Base-by-base conservation (phyloP, 2,888 invertebrate species). In the Sesamia inferens region DNA sequence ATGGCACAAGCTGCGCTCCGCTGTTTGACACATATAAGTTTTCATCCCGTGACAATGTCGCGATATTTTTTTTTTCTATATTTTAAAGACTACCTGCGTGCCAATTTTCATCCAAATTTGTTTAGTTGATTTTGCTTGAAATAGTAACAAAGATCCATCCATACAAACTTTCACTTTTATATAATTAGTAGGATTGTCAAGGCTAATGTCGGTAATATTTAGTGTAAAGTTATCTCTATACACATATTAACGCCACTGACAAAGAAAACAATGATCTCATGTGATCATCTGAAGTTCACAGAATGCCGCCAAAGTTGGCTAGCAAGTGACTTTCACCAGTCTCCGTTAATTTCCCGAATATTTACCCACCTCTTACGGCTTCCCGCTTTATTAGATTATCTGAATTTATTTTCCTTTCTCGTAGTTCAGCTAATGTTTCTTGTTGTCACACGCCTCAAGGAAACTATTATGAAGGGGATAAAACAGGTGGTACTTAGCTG, bases 321-420 rank as follows among this genome's bases (percentile, higher is more conserved):
- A 61, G 57, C 70, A 39, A 70, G 73, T 79, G 48, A 71, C 76
- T 75, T 78, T 78, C 71, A 74, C 78, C 74, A 79, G 82, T 89
- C 88, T 92, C 93, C 90, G 92, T 93, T 94, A 94, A 94, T 94
- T 93, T 91, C 88, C 83, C 87, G 85, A 87, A 85, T 93, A 91
- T 94, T 93, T 92, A 88, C 92, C 85, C 87, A 90, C 89, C 90
- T 90, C 92, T 90, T 90, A 81, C 75, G 78, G 72, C 73, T 79
- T 79, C 78, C 81, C 84, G 75, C 85, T 87, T 87, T 92, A 92
- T 93, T 93, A 93, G 92, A 93, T 94, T 93, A 92, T 90, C 90
- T 87, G 91, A 91, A 92, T 93, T 93, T 93, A 91, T 93, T 90
- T 88, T 86, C 89, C 85, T 85, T 86, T 88, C 83, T 82, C 81